Base-by-base conservation (phyloP, 1,140 invertebrate species). In the Caenorhabditis latens region DNA sequence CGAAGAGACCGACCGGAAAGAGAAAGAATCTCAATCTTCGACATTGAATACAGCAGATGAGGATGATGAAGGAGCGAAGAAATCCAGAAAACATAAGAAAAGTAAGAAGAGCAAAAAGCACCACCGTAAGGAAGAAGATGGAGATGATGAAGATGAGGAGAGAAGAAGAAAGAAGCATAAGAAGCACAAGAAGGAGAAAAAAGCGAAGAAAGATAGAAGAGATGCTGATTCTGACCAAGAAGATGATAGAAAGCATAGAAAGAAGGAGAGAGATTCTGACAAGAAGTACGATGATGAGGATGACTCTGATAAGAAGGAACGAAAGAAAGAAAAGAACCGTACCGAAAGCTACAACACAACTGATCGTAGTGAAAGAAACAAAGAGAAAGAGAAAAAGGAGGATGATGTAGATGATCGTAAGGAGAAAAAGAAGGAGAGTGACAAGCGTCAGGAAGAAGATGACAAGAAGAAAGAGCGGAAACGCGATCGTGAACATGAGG, bases 221-320 rank as follows among this genome's bases (percentile, higher is more conserved):
- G 24, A 84, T 4, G 43, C 42, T n/a, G 83, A 84, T 42, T 43
- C 7, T 21, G 83, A 84, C 7, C 40, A 65, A 16, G 83, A 84
- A 16, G 58, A 65, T 5, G 83, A 61, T 42, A 58, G 55, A 32
- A 84, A 88, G 58, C 67, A 55, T 63, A 87, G 84, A 79, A 89
- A 89, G 57, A 57, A 89, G 46, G 61, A 32, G 61, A 57, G 79
- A 42, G 43, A 83, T 19, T 8, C 13, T 7, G 84, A 86, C 6
- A 63, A 63, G 40, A 32, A 63, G 11, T 13, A 32, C 24, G 42
- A 48, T 9, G 43, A 57, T 3, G 21, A 50, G 40, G 84, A 87
- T 32, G 40, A 57, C 40, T 32, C 58, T n/a, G 65, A 88, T 42
- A 53, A 43, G n/a, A 61, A 87, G 40, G 43, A 86, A n/a, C 53